Evolutionary conservation across 2,888 invertebrate genomes (phyloP), one percentile per base, ranked within the genome.

Genomic region (Tanytarsus gracilentus): DNA sequence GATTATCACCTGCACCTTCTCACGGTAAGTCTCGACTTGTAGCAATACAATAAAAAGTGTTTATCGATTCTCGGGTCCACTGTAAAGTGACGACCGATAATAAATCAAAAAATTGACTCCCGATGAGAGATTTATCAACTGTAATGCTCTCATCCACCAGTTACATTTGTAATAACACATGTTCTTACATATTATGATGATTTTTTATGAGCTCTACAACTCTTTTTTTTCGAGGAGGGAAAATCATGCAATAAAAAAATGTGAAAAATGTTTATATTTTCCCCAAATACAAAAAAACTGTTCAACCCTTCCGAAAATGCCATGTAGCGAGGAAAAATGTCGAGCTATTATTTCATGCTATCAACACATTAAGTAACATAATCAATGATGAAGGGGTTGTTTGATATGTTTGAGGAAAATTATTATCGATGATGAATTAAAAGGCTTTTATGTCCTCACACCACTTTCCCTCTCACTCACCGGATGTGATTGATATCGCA

Each of bases 291-390:
- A 18, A 44, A 40, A 36, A 36, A 2, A 36, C 16, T 23, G 8
- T 23, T 58, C 58, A 58, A 58, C 58, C 58, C 58, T 58, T 58
- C 48, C 48, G 33, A 33, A 8, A 44, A 11, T 33, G n/a, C 21
- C 44, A 44, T 44, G 33, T 9, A 33, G 23, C 11, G 44, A 44
- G 44, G 44, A 44, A 44, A 23, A 8, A 44, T n/a, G 44, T 23
- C 11, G 48, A 51, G 39, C 44, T 40, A 51, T 51, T 29, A 51
- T 27, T 29, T 27, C 18, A 58, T 48, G 40, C 40, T 58, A 58
- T 58, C 58, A 48, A 58, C 58, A 48, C 48, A 58, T 58, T 58
- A 58, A 40, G 44, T 27, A 27, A 58, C 40, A 40, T 58, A 27
- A 40, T 58, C 48, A 27, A 44, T 26, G 49, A 44, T 44, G 44